Evolutionary conservation across 1,140 invertebrate genomes (phyloP).

Genomic region (Drosophila mauritiana): DNA sequence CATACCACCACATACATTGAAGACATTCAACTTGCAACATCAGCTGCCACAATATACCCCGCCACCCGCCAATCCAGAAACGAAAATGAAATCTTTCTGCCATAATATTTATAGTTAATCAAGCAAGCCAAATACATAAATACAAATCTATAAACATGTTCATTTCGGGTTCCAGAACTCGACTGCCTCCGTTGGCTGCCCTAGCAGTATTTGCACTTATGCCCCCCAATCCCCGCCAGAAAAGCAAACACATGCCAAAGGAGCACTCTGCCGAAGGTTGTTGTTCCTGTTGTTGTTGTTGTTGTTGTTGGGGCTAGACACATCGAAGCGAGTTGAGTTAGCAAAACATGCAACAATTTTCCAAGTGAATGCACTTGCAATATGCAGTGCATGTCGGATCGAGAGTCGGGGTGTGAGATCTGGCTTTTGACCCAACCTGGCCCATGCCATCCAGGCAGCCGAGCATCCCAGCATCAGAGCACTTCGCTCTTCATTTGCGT

Average conservation of each 20-base stretch:
- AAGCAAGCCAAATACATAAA: constrained; percentile 78
- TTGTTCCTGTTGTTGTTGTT: neutral
- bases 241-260: constrained; percentile 59
- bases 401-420: constrained; percentile 19
- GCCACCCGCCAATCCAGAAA: no score
- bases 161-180: constrained; percentile 26
- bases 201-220: constrained; percentile 57
- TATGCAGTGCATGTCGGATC: constrained; percentile 56
- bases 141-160: constrained; percentile 78
- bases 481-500: constrained; percentile 64
- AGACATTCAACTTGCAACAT: constrained; percentile 11
- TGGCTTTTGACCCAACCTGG: constrained; percentile 61
- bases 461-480: constrained; percentile 17
- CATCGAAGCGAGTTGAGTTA: constrained; percentile 68
- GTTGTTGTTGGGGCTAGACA: constrained; percentile 51
- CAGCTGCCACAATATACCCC: constrained; percentile 5
- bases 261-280: constrained; percentile 7
- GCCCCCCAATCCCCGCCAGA: constrained; percentile 9
- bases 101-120: constrained; percentile 82
- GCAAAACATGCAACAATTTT: constrained; percentile 83
- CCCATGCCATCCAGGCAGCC: constrained; percentile 18
- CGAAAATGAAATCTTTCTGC: constrained; percentile 56
- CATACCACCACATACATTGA: neutral
- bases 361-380: constrained; percentile 79
- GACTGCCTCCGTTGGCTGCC: constrained; percentile 15